Conservation (phyloP, 1,140 invertebrate species). For the Oryctes rhinoceros region DNA sequence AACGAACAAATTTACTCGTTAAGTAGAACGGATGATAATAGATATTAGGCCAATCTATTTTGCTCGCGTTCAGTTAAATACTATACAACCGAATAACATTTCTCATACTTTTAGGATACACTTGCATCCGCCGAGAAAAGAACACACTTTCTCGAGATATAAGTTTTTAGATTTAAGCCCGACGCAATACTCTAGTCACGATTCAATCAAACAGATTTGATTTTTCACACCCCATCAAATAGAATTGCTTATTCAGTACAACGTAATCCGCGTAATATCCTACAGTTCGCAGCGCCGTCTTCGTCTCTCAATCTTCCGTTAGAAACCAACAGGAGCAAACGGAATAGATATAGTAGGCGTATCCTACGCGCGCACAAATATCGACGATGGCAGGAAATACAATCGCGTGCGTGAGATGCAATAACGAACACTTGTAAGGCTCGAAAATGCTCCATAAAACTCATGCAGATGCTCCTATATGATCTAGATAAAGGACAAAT, state of each 20-base stretch:
- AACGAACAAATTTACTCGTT: neutral
- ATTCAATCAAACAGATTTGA: slow-evolving; percentile 39
- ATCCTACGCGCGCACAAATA: neutral
- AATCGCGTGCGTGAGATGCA: slow-evolving; percentile 37
- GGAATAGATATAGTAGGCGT: slow-evolving; percentile 15
- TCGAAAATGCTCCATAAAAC: slow-evolving; percentile 41
- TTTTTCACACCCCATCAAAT: slow-evolving; percentile 39
- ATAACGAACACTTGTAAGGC: slow-evolving; percentile 43
- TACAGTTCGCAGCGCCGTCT: neutral
- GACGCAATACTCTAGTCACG: slow-evolving; percentile 38
- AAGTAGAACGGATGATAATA: neutral
- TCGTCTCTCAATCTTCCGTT: neutral
- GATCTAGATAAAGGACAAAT: slow-evolving; percentile 40
- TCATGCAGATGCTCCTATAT: slow-evolving; percentile 42
- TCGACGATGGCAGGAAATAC: slow-evolving; percentile 21
- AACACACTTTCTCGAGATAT: neutral
- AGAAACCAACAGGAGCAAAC: neutral
- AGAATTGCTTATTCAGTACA: slow-evolving; percentile 40
- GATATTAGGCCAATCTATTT: neutral
- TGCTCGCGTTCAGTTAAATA: too few relatives aligned
- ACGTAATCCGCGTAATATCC: slow-evolving; percentile 28
- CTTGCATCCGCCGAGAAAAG: neutral
- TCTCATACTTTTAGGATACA: neutral
- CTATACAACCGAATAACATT: neutral
- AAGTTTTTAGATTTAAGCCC: slow-evolving; percentile 35